phyloP scores from a whole-genome alignment of 2,888 invertebrate genomes.

The Euzophera pinguis region DNA sequence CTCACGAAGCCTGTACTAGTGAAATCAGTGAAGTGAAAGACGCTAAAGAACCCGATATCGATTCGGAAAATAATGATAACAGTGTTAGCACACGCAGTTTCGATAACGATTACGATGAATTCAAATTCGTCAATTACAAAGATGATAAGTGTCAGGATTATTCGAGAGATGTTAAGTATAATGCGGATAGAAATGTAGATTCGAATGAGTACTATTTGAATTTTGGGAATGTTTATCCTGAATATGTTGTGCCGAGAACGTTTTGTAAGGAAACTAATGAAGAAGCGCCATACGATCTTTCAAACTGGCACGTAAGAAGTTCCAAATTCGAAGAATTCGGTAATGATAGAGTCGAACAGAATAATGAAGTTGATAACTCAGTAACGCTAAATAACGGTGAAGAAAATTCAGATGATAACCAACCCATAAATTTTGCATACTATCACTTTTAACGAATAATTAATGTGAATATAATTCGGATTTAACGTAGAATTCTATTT shows the following conservation, averaged over 20 bases:
- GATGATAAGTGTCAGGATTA: slow-evolving; percentile 22
- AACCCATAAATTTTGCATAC: slow-evolving; percentile 72
- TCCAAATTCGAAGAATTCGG: slow-evolving; percentile 34
- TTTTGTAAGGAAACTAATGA: slow-evolving; percentile 36
- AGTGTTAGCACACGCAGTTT: slow-evolving; percentile 28
- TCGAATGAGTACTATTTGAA: slow-evolving; percentile 22
- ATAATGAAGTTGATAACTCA: slow-evolving; percentile 43
- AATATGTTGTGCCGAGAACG: slow-evolving; percentile 34
- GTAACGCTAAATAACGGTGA: slow-evolving; percentile 24
- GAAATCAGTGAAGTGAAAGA: slow-evolving; percentile 30
- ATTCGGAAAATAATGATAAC: slow-evolving; percentile 27
- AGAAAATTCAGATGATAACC: slow-evolving; percentile 33
- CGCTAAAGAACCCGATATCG: slow-evolving; percentile 26
- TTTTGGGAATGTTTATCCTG: slow-evolving; percentile 30
- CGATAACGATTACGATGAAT: slow-evolving; percentile 26
- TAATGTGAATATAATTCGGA: slow-evolving; percentile 20
- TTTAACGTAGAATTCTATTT: slow-evolving; percentile 23
- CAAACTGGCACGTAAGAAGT: slow-evolving; percentile 56
- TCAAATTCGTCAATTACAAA: slow-evolving; percentile 19
- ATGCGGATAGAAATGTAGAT: slow-evolving; percentile 11
- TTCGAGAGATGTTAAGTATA: slow-evolving; percentile 16
- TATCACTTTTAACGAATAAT: slow-evolving; percentile 58
- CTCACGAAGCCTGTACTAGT: slow-evolving; percentile 29
- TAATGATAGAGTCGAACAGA: slow-evolving; percentile 32
- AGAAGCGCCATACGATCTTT: slow-evolving; percentile 64